These are phyloP conservation scores for Todiramphus saurophagus DNA, from an alignment of 2,113 vertebrate species.

Conservation along the genomic window DNA sequence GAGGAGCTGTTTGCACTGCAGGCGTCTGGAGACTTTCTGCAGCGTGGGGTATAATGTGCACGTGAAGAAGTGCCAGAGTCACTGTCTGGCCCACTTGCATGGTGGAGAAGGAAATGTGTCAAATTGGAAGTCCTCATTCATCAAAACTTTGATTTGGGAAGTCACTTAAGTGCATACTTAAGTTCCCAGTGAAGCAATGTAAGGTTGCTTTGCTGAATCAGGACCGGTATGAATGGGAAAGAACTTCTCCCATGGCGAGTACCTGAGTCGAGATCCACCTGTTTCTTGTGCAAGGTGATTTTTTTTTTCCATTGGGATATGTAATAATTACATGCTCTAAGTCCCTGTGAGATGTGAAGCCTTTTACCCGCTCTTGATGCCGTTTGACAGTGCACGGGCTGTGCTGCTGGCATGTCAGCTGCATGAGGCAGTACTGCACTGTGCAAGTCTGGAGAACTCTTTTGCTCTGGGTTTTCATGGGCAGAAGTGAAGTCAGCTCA, in stretches of 20 bases:
- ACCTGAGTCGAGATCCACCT: not conserved
- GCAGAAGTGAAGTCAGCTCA: not conserved
- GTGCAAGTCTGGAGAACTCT: not conserved
- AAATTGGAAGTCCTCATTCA: not conserved
- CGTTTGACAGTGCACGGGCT: not conserved
- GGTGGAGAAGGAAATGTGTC: not conserved
- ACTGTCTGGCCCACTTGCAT: not conserved
- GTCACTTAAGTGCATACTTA: not conserved
- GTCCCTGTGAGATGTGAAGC: not conserved
- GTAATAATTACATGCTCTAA: not conserved
- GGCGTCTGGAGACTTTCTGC: not conserved
- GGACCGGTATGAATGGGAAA: not conserved
- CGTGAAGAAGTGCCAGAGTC: not conserved
- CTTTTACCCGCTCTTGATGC: not conserved
- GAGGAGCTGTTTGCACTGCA: not conserved
- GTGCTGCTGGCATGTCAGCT: not conserved
- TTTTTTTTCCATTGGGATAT: not conserved
- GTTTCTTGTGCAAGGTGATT: not conserved
- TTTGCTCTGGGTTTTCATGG: not conserved
- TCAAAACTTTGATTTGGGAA: not conserved
- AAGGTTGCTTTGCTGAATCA: not conserved
- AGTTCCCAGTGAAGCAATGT: not conserved
- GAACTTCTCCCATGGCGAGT: not conserved
- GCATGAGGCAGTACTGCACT: accelerated
- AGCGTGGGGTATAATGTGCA: accelerated